Percentiles rank a stretch among this genome's conserved stretches.
phyloP scores from a whole-genome alignment of 2,113 vertebrate genomes.

The Entosphenus tridentatus region DNA sequence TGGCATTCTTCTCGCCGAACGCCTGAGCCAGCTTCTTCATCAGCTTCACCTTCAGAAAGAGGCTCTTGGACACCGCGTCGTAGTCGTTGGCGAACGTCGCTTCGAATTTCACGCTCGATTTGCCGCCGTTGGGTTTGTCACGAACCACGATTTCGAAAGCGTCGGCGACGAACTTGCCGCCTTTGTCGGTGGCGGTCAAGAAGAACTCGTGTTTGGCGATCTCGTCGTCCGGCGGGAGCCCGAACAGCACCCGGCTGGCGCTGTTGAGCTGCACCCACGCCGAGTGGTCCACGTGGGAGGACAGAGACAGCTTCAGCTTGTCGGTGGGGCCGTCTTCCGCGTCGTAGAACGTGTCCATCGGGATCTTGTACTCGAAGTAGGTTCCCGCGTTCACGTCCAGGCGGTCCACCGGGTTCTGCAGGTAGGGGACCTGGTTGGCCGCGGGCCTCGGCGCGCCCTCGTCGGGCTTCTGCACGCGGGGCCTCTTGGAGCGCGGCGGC shows the following conservation, averaged over 20 bases:
- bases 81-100: conserved; percentile 56
- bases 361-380: conserved; percentile 84
- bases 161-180: conserved; percentile 50
- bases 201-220: conserved; percentile 66
- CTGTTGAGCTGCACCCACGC: conserved; percentile 89
- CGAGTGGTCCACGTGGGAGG: conserved; percentile 47
- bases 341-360: conserved; percentile 67
- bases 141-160: conserved; percentile 74
- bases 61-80: conserved; percentile 28
- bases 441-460: not conserved
- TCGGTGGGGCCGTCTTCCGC: conserved; percentile 70
- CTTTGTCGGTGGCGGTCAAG: conserved; percentile 73
- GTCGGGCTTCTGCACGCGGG: too few relatives aligned
- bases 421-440: conserved; percentile 37
- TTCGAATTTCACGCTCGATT: conserved; percentile 47
- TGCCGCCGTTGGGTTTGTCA: conserved; percentile 36
- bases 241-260: conserved; percentile 75
- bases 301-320: conserved; percentile 58
- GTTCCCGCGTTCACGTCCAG: conserved; percentile 75
- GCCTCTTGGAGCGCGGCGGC: conserved; percentile 22
- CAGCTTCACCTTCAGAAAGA: conserved; percentile 61
- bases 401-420: conserved; percentile 61
- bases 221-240: conserved; percentile 35
- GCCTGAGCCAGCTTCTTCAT: conserved; percentile 68
- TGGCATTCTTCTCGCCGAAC: conserved; percentile 64